Evolutionary conservation across 2,113 vertebrate species (phyloP).

Genomic region (Odontesthes bonariensis): DNA sequence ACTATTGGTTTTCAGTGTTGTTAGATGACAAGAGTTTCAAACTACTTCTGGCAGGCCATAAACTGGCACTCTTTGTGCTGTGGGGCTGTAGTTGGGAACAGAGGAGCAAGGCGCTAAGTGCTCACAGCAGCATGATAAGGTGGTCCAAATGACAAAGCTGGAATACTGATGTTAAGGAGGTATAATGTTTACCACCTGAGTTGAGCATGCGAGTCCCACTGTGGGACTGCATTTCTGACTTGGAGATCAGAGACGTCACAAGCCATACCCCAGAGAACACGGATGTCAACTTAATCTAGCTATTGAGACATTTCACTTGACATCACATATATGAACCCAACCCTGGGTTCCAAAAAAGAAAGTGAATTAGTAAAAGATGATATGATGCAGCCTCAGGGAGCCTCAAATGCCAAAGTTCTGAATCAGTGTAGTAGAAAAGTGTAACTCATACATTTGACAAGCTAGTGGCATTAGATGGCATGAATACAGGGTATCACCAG

Average conservation of each 20-base stretch:
- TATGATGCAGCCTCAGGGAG: background rate
- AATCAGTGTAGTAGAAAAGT: background rate
- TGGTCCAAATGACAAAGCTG: background rate
- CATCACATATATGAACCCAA: background rate
- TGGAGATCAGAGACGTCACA: too few species aligned
- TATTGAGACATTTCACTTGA: too few species aligned
- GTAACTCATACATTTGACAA: background rate
- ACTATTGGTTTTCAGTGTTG: background rate
- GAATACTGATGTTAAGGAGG: background rate
- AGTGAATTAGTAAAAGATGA: background rate
- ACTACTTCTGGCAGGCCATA: background rate
- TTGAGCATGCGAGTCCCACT: background rate
- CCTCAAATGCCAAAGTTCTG: background rate
- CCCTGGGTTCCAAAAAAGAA: background rate
- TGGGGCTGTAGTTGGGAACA: background rate
- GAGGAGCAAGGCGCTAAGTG: background rate
- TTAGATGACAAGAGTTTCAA: background rate
- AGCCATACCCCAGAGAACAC: background rate
- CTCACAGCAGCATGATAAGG: background rate
- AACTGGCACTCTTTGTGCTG: background rate
- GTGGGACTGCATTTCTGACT: background rate
- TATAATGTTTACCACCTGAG: background rate
- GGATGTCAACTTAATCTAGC: background rate
- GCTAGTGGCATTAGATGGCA: background rate
- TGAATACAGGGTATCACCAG: background rate